These are phyloP conservation scores for Accipiter badius DNA, from an alignment of 2,797 vertebrate species.

Conservation along the genomic window DNA sequence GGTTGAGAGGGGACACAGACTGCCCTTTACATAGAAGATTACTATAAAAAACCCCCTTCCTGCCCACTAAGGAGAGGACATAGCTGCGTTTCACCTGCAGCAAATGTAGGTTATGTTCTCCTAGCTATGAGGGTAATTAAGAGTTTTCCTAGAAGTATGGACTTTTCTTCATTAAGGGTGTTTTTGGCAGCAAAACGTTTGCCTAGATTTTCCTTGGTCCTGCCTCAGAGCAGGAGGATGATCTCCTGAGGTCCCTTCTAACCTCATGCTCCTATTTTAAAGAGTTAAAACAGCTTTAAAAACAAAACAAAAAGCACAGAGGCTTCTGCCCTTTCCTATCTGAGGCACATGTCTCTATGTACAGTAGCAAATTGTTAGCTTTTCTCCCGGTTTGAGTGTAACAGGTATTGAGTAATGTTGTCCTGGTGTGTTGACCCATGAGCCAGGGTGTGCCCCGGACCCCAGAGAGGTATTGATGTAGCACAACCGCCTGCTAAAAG, in stretches of 20 bases:
- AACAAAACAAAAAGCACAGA: neutral
- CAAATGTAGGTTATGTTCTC: neutral
- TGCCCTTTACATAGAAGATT: neutral
- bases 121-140: neutral
- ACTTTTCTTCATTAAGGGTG: neutral
- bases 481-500: neutral
- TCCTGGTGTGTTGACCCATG: neutral
- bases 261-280: neutral
- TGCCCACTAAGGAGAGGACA: neutral
- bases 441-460: neutral
- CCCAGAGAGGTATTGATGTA: neutral
- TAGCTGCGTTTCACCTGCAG: neutral
- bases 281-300: neutral
- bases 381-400: neutral
- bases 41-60: neutral
- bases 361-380: neutral
- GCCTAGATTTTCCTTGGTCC: neutral
- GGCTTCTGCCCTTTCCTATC: neutral
- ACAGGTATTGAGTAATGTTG: neutral
- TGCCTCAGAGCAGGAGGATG: neutral
- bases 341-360: neutral
- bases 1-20: neutral
- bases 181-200: neutral
- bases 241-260: neutral
- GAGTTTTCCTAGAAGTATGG: neutral